Percentiles rank a stretch among this genome's conserved stretches.
These are phyloP conservation scores for Tragelaphus imberbis DNA, from an alignment of 2,113 vertebrate genomes.

Conservation along the genomic window DNA sequence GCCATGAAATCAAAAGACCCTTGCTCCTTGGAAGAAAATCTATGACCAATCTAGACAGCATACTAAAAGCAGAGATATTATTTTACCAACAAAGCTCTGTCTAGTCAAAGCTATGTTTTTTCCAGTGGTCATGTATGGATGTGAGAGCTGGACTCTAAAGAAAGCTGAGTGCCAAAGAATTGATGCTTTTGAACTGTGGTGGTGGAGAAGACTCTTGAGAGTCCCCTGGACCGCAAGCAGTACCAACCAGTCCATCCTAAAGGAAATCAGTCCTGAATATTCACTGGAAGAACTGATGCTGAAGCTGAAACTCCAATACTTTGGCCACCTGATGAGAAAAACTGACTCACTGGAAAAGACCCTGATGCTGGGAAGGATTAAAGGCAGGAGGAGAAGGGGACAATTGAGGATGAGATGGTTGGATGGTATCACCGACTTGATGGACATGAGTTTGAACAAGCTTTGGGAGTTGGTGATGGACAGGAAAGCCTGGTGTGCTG, in stretches of 20 bases:
- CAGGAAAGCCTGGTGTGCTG: background rate
- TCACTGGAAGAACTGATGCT: background rate
- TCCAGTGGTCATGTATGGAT: background rate
- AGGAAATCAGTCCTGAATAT: background rate
- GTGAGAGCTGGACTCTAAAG: background rate
- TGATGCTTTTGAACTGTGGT: background rate
- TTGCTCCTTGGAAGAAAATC: background rate
- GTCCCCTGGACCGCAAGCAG: background rate
- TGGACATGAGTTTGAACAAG: background rate
- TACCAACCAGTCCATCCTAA: background rate
- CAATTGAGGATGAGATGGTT: accelerated
- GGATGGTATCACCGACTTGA: background rate
- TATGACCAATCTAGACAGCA: background rate
- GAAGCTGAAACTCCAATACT: background rate
- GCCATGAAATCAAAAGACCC: background rate
- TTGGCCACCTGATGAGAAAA: background rate
- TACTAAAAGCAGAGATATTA: background rate
- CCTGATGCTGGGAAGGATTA: background rate
- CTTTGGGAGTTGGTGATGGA: background rate
- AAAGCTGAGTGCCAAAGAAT: background rate
- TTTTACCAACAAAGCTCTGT: background rate
- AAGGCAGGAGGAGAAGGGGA: background rate
- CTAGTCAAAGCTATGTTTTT: background rate
- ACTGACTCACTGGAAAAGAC: background rate
- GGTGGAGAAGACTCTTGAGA: background rate